Base-by-base conservation (phyloP, 2,888 invertebrate genomes). In the Lysandra coridon region DNA sequence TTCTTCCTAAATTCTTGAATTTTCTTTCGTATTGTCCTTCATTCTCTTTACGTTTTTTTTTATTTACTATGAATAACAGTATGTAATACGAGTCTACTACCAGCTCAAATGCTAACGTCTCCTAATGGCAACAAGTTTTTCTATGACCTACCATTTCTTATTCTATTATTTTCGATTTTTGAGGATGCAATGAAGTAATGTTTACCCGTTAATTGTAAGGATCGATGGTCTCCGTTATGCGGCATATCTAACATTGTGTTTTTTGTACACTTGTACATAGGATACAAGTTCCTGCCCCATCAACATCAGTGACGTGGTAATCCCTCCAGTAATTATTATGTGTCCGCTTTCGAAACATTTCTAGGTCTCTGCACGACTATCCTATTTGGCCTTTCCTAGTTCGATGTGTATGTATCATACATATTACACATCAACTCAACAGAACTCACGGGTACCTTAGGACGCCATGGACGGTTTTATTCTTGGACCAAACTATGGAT, bases 231-330 rank as follows among this genome's bases (percentile, higher is more conserved):
- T 76, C 14, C 37, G 76, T 33, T 53, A 44, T 49, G n/a, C 23
- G n/a, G 23, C 7, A 53, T 57, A 76, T 33, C 76, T 76, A 76
- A 76, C 53, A 6, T n/a, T 76, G 57, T 76, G 33, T 76, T 76
- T 76, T 74, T 57, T 76, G 33, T 57, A 76, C 76, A 53, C 49
- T 76, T 57, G 76, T 76, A 76, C 30, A 30, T 76, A 76, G 76
- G 76, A 53, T 53, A 33, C 76, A 53, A 76, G 49, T 30, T 30
- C 57, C 23, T 53, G 53, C 76, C 53, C 53, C 76, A 23, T 30
- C 76, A 76, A 76, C 76, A 76, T 49, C 76, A 76, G 76, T 76
- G 76, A 76, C 76, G 76, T 76, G 76, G 76, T 76, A 76, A 76
- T 53, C 23, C 17, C 14, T 5, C 4, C 33, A 76, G 76, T 76